phyloP scores from a whole-genome alignment of 2,888 invertebrate genomes.

The Phania funesta region DNA sequence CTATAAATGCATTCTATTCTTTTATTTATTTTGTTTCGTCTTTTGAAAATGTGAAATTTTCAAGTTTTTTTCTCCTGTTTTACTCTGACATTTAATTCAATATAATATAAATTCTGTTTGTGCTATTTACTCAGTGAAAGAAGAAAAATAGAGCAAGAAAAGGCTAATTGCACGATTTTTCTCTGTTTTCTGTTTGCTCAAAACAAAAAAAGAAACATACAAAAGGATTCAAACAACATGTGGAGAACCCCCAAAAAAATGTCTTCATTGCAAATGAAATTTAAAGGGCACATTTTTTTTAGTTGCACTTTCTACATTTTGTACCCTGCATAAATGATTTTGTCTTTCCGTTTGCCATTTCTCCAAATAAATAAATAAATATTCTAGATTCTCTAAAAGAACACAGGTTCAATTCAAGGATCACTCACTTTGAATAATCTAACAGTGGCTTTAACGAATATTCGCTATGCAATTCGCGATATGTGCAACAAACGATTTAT shows the following conservation, averaged over 20 bases:
- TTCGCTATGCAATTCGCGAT: too few species aligned
- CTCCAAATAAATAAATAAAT: not conserved
- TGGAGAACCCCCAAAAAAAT: slow-evolving; percentile 12
- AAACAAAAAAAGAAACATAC: not conserved
- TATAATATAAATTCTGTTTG: slow-evolving; percentile 62
- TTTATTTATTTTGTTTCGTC: not conserved
- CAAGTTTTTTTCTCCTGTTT: not conserved
- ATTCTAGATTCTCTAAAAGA: too few species aligned
- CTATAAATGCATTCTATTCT: not conserved
- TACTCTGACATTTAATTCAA: slow-evolving; percentile 52
- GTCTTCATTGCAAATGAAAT: slow-evolving; percentile 24
- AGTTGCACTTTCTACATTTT: not conserved
- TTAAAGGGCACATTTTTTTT: slow-evolving; percentile 2
- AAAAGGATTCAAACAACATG: slow-evolving; percentile 22
- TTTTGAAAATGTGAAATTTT: slow-evolving; percentile 2
- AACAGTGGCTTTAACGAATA: too few species aligned
- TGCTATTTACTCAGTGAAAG: slow-evolving; percentile 23
- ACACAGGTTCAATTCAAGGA: too few species aligned
- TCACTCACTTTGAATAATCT: too few species aligned
- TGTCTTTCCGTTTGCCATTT: not conserved
- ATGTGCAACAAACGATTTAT: too few species aligned
- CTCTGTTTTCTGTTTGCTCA: not conserved
- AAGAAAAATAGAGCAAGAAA: slow-evolving; percentile 28
- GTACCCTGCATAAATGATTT: too few species aligned
- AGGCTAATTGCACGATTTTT: slow-evolving; percentile 62